Conservation (phyloP, 2,888 invertebrate species). For the Lordiphosa andalusiaca region DNA sequence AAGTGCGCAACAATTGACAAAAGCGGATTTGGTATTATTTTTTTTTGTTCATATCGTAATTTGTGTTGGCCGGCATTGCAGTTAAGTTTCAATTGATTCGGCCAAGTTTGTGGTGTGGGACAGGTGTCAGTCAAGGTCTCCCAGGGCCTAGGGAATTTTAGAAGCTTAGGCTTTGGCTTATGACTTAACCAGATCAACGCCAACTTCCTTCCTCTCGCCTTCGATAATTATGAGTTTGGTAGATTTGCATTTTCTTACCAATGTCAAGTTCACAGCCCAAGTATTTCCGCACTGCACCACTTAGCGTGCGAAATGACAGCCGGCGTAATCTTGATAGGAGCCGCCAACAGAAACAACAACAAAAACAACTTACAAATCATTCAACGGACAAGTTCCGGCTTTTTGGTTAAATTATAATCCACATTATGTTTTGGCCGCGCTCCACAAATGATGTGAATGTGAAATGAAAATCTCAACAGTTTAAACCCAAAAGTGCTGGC, state of each 20-base stretch:
- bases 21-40: slow-evolving; percentile 36
- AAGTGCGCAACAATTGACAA: slow-evolving; percentile 36
- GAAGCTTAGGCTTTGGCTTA: neutral
- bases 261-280: slow-evolving; percentile 62
- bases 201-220: slow-evolving; percentile 54
- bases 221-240: slow-evolving; percentile 27
- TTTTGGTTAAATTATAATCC: slow-evolving; percentile 25
- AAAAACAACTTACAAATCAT: slow-evolving; percentile 68
- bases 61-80: slow-evolving; percentile 45
- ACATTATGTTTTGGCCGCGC: slow-evolving; percentile 53
- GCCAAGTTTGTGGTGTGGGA: slow-evolving; percentile 12
- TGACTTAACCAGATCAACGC: slow-evolving; percentile 11
- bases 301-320: slow-evolving; percentile 22
- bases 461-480: slow-evolving; percentile 52
- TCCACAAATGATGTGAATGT: slow-evolving; percentile 36
- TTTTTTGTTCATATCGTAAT: slow-evolving; percentile 24
- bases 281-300: slow-evolving; percentile 46
- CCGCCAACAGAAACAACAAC: slow-evolving; percentile 13
- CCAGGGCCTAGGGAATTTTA: neutral
- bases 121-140: slow-evolving; percentile 9
- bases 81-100: slow-evolving; percentile 43
- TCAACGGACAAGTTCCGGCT: slow-evolving; percentile 62
- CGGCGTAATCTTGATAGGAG: slow-evolving; percentile 26
- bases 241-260: slow-evolving; percentile 57
- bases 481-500: slow-evolving; percentile 44